Evolutionary conservation across 1,140 invertebrate genomes (phyloP), one percentile per base, ranked within the genome.

Genomic region (Caenorhabditis inopinata): DNA sequence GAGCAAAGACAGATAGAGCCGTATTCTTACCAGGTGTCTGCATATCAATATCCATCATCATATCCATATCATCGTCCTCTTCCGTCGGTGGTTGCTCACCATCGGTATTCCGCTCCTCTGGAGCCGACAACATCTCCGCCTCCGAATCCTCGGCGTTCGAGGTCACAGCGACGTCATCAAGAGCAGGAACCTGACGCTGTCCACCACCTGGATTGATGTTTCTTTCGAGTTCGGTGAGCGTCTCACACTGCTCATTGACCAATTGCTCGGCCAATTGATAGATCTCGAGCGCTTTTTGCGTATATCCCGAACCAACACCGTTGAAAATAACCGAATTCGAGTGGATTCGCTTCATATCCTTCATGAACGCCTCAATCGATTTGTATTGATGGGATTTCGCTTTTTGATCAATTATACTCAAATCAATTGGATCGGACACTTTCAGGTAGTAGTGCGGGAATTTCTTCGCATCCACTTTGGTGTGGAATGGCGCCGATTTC

Each of bases 401-500:
- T 27, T 84, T 83, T 21, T 79, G 29, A 23, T 82, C 76, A 3
- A 84, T 84, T 1, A 38, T 62, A 0, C 77, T 35, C 46, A 85
- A 58, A 81, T 85, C 77, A 62, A 84, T 85, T 0, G 84, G 84
- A 18, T 76, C 32, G 25, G 45, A 32, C n/a, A 85, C 48, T 18
- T 45, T 48, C 6, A 81, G 29, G 35, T 85, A 85, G 49, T 85
- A 84, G 1, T 21, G 23, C 42, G 83, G 79, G 29, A 82, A 25
- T 79, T 88, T 89, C 49, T 81, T 87, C 0, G 45, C 45, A 80
- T 88, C 87, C 11, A 88, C 87, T 49, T 76, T 48, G 18, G 75
- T 49, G 47, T 88, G 87, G 81, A 88, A 88, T 21, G 85, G 84
- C 21, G 76, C 86, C 47, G 79, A 82, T 78, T 88, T 88, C 1